Percentiles rank a stretch among this genome's conserved stretches.
phyloP scores from a whole-genome alignment of 1,140 invertebrate species.

The Notospermus geniculatus region DNA sequence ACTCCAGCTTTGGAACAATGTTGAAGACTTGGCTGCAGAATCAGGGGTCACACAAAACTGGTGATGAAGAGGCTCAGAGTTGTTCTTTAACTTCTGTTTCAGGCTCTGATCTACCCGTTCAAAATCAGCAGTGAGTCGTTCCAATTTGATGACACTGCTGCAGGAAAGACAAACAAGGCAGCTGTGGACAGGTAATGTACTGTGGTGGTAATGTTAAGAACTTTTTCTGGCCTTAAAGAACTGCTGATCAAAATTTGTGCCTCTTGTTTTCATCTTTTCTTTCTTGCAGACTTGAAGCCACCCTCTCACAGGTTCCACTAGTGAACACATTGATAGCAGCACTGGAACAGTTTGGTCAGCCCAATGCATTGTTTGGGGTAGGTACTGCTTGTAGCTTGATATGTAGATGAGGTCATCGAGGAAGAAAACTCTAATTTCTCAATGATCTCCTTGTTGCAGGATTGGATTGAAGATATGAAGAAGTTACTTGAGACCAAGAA shows the following conservation, averaged over 20 bases:
- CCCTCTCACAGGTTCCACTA: slow-evolving; percentile 37
- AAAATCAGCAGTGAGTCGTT: slow-evolving; percentile 58
- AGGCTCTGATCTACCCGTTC: slow-evolving; percentile 66
- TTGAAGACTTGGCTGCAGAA: too few species aligned
- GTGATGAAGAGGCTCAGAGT: too few species aligned
- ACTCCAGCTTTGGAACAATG: too few species aligned
- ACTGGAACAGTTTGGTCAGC: slow-evolving; percentile 51
- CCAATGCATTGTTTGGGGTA: slow-evolving; percentile 51
- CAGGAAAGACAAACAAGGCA: slow-evolving; percentile 36
- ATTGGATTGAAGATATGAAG: slow-evolving; percentile 36
- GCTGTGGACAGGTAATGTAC: slow-evolving; percentile 44
- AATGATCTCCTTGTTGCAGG: slow-evolving; percentile 31
- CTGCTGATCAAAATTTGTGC: too few species aligned
- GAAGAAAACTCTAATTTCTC: too few species aligned
- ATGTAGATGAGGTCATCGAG: too few species aligned
- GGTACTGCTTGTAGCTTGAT: too few species aligned
- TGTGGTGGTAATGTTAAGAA: too few species aligned
- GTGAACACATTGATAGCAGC: slow-evolving; percentile 50
- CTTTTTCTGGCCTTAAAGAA: too few species aligned
- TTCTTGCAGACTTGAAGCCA: slow-evolving; percentile 32
- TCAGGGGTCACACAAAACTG: too few species aligned
- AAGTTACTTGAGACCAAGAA: slow-evolving; percentile 26
- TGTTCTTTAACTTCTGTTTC: too few species aligned
- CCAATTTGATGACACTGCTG: slow-evolving; percentile 34
- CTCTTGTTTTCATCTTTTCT: too few species aligned